phyloP scores from a whole-genome alignment of 1,140 invertebrate species.

The Hirudo medicinalis region DNA sequence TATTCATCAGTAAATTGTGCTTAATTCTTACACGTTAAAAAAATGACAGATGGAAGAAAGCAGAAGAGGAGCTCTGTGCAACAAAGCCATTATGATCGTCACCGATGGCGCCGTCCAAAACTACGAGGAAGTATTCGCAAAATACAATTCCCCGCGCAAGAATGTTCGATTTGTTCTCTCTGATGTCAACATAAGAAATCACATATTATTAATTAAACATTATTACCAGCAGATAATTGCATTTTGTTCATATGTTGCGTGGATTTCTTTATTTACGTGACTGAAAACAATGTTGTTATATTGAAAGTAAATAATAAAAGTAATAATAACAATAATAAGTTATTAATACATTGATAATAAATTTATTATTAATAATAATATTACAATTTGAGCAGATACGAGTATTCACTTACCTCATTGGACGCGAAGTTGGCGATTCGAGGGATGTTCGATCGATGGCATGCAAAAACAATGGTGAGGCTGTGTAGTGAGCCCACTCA shows the following conservation, averaged over 20 bases:
- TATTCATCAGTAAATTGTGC: not conserved
- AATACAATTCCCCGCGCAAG: constrained; percentile 56
- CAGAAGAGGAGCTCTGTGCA: constrained; percentile 68
- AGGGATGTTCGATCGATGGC: constrained; percentile 91
- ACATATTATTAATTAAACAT: too few species aligned
- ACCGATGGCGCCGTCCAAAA: constrained; percentile 91
- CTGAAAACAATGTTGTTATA: too few species aligned
- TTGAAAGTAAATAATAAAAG: too few species aligned
- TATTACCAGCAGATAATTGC: too few species aligned
- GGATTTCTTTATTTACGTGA: too few species aligned
- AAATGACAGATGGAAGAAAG: constrained; percentile 26
- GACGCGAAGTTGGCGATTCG: constrained; percentile 79
- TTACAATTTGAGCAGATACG: constrained; percentile 53
- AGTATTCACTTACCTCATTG: constrained; percentile 94
- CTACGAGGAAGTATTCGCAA: constrained; percentile 75
- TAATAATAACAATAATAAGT: too few species aligned
- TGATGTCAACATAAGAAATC: too few species aligned
- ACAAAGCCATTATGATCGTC: constrained; percentile 94
- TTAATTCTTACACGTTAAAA: not conserved
- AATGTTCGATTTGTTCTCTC: constrained; percentile 9
- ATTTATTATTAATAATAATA: too few species aligned
- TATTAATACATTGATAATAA: too few species aligned
- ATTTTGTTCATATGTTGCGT: too few species aligned
- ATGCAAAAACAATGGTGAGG: constrained; percentile 77
- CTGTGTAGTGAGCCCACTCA: not conserved